These are phyloP conservation scores for Matsumyia berberina DNA, from an alignment of 2,888 invertebrate genomes.

Conservation along the genomic window DNA sequence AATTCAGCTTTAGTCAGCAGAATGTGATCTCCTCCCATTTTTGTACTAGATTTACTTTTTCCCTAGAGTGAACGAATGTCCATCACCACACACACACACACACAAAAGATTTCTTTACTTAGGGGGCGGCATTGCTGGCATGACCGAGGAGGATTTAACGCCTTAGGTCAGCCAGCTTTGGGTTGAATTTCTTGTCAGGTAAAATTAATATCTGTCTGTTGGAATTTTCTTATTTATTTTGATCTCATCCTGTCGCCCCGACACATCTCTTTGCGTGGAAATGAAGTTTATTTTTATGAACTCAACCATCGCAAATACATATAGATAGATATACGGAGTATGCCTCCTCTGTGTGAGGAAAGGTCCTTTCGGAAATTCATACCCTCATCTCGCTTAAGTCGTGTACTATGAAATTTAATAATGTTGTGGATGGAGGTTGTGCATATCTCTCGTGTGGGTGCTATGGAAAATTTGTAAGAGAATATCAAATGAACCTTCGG, in stretches of 20 bases:
- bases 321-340: constrained; percentile 27
- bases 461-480: constrained; percentile 16
- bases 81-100: background rate
- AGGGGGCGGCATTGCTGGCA: background rate
- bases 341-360: background rate
- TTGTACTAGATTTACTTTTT: constrained; percentile 20
- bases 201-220: constrained; percentile 66
- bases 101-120: background rate
- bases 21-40: background rate
- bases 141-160: constrained; percentile 27
- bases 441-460: constrained; percentile 5
- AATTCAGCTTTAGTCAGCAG: background rate
- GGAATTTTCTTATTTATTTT: constrained; percentile 49
- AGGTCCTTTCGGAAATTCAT: background rate
- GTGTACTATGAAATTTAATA: constrained; percentile 41
- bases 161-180: constrained; percentile 19
- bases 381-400: background rate
- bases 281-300: constrained; percentile 47
- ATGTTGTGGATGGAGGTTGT: background rate
- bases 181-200: constrained; percentile 37
- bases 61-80: constrained; percentile 6
- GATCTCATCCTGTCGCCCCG: background rate
- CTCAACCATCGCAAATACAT: constrained; percentile 23
- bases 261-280: constrained; percentile 19
- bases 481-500: constrained; percentile 18